A percentile compares a stretch with the other conserved stretches of the same genome.
phyloP scores from a whole-genome alignment of 30 jellyfish, hydroid and myxozoan species.

The Hydractinia symbiolongicarpus region DNA sequence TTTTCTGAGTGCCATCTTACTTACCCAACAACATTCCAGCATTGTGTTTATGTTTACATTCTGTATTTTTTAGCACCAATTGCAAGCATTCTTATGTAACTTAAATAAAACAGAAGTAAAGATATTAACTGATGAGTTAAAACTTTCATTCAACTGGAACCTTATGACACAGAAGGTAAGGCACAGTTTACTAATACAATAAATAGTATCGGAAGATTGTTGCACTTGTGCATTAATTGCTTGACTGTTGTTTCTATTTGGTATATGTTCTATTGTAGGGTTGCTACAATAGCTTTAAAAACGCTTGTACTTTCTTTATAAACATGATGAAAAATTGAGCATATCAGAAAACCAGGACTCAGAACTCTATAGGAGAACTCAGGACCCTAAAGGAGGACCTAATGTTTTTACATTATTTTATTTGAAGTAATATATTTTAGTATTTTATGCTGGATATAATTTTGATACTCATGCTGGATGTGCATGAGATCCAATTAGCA shows the following conservation, averaged over 20 bases:
- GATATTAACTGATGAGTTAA: slow-evolving; percentile 40
- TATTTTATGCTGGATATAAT: too few species aligned
- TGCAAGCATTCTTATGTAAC: slow-evolving; percentile 50
- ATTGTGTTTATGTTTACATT: too few species aligned
- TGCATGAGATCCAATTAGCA: too few species aligned
- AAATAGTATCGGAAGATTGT: neutral
- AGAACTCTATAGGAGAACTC: too few species aligned
- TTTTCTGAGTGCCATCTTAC: neutral
- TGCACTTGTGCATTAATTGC: neutral
- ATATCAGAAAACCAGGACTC: too few species aligned
- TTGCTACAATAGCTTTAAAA: neutral
- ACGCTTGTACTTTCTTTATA: neutral
- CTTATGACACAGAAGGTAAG: slow-evolving; percentile 11
- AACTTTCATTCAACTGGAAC: slow-evolving; percentile 45
- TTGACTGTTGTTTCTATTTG: neutral
- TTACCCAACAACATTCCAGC: neutral
- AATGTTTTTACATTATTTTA: too few species aligned
- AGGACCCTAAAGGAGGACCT: too few species aligned
- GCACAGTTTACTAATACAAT: neutral
- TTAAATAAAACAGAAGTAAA: slow-evolving; percentile 30
- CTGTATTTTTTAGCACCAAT: too few species aligned
- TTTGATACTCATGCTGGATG: too few species aligned
- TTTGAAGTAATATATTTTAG: too few species aligned
- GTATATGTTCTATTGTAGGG: neutral
- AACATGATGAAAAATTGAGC: too few species aligned